phyloP scores from a whole-genome alignment of 1,140 invertebrate species.

The Aricia agestis region DNA sequence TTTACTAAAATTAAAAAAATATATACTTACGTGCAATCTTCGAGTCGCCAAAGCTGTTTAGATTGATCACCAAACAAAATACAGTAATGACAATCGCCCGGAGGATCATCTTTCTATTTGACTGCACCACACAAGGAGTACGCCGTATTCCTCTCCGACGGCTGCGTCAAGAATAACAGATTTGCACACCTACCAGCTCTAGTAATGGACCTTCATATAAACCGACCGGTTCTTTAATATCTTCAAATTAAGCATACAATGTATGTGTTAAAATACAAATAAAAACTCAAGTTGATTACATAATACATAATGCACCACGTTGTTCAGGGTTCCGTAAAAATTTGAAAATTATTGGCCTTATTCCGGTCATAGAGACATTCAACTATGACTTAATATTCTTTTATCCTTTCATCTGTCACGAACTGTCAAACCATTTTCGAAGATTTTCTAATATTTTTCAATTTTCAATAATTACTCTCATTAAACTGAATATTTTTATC shows the following conservation, averaged over 20 bases:
- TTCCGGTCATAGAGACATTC: too few relatives aligned
- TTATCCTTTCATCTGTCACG: too few relatives aligned
- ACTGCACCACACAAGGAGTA: slow-evolving; percentile 22
- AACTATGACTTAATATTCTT: too few relatives aligned
- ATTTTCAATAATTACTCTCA: too few relatives aligned
- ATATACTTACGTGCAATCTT: slow-evolving; percentile 54
- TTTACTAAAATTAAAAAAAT: not conserved
- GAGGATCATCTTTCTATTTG: slow-evolving; percentile 42
- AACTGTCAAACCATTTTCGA: too few relatives aligned
- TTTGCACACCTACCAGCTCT: slow-evolving; percentile 30
- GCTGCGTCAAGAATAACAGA: slow-evolving; percentile 40
- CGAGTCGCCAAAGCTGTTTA: slow-evolving; percentile 34
- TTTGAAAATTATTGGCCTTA: too few relatives aligned
- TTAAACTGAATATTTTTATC: too few relatives aligned
- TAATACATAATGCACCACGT: too few relatives aligned
- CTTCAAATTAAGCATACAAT: slow-evolving; percentile 9
- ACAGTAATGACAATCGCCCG: slow-evolving; percentile 31
- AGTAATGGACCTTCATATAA: not conserved
- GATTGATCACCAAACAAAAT: slow-evolving; percentile 37
- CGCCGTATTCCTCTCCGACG: slow-evolving; percentile 34
- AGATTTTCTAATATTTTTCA: too few relatives aligned
- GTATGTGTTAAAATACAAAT: not conserved
- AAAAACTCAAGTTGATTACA: not conserved
- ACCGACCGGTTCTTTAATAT: slow-evolving; percentile 36
- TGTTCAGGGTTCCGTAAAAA: too few relatives aligned